Percentiles rank a stretch among this genome's conserved stretches.
Evolutionary conservation across 1,140 invertebrate species (phyloP).

Genomic region (Cydia strobilella): DNA sequence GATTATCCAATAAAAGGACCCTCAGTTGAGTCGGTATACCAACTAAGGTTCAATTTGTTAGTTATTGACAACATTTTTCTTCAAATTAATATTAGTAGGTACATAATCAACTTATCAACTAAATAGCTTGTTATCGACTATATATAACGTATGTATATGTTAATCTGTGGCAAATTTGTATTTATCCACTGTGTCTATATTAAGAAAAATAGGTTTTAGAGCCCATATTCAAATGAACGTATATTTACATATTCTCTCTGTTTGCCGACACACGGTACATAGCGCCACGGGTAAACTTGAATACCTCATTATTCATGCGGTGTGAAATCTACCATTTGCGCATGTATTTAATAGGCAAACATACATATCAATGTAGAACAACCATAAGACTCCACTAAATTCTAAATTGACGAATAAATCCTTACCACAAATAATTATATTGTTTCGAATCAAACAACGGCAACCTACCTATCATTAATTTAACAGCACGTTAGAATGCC

Average conservation of each 20-base stretch:
- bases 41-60: too few relatives aligned
- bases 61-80: too few relatives aligned
- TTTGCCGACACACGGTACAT: conserved; percentile 16
- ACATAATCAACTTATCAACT: not conserved
- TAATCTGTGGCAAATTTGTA: not conserved
- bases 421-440: not conserved
- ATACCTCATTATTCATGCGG: conserved; percentile 30
- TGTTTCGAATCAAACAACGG: conserved; percentile 1
- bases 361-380: conserved; percentile 15
- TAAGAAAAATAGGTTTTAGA: conserved; percentile 11
- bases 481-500: conserved; percentile 3
- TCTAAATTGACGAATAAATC: conserved; percentile 1
- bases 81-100: too few relatives aligned
- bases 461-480: conserved; percentile 1
- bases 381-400: conserved; percentile 17
- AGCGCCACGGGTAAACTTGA: conserved; percentile 27
- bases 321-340: conserved; percentile 31
- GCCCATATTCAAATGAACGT: conserved; percentile 12
- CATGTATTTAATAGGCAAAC: conserved; percentile 21
- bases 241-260: conserved; percentile 25
- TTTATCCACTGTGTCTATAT: not conserved
- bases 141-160: not conserved
- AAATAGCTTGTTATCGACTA: not conserved
- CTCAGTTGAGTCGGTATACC: too few relatives aligned
- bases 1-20: too few relatives aligned